Conservation (phyloP, 2,797 vertebrate species). For the Onychomys leucogaster region DNA sequence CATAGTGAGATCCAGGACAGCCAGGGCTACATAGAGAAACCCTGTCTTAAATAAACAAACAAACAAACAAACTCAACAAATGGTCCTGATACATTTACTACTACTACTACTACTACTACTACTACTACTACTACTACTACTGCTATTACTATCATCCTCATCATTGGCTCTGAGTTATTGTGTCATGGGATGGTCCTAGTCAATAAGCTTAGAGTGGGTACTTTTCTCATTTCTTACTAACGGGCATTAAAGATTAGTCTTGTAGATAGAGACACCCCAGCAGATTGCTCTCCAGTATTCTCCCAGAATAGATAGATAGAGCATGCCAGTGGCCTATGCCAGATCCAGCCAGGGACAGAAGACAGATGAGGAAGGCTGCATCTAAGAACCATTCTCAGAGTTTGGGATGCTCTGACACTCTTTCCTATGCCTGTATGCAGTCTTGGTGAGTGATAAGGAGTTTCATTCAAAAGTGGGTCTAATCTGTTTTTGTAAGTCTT, state of each 20-base stretch:
- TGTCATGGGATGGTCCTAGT: not conserved
- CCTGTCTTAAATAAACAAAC: not conserved
- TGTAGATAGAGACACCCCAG: not conserved
- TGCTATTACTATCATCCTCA: not conserved
- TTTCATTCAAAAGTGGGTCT: not conserved
- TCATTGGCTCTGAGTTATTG: not conserved
- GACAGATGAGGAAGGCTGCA: not conserved
- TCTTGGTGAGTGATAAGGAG: not conserved
- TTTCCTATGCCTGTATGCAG: not conserved
- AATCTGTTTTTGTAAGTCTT: not conserved
- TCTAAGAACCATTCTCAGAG: not conserved
- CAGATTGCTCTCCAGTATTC: not conserved
- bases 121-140: not conserved
- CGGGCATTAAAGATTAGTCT: not conserved
- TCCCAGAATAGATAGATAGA: not conserved
- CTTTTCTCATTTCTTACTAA: not conserved
- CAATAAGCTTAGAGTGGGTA: not conserved
- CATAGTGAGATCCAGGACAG: not conserved
- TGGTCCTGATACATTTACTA: not conserved
- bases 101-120: not conserved
- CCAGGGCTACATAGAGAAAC: not conserved
- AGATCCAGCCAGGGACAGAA: not conserved
- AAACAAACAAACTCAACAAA: not conserved
- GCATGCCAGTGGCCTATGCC: too few relatives aligned
- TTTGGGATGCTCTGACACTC: not conserved